These are phyloP conservation scores for Cariama cristata DNA, from an alignment of 2,113 vertebrate genomes.

Conservation along the genomic window DNA sequence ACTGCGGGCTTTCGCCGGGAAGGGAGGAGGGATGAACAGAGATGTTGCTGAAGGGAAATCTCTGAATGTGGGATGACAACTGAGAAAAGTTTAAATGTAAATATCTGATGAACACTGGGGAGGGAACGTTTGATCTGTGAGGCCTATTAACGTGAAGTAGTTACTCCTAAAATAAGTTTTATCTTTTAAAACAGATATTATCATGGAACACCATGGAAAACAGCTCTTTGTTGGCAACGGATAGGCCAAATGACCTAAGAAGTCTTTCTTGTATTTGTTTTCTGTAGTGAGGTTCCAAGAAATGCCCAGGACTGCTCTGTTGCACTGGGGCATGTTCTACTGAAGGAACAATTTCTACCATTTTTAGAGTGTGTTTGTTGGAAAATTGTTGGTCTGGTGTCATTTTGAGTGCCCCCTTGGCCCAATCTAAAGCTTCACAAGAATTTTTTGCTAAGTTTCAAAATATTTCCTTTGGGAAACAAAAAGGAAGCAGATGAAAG, in stretches of 20 bases:
- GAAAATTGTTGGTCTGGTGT: background rate
- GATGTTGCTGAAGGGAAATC: too few species aligned
- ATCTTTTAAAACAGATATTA: background rate
- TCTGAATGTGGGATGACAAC: background rate
- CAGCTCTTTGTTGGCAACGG: background rate
- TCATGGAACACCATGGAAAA: background rate
- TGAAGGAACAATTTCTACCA: background rate
- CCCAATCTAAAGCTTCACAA: background rate
- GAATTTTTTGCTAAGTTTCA: background rate
- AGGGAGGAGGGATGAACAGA: background rate
- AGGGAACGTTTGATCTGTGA: background rate
- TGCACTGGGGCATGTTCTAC: rapidly evolving
- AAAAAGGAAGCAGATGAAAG: background rate
- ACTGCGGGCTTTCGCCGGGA: rapidly evolving
- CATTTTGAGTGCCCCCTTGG: background rate
- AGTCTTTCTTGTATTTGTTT: background rate
- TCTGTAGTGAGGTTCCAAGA: background rate
- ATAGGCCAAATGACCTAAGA: background rate
- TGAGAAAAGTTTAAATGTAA: background rate
- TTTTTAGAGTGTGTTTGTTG: background rate
- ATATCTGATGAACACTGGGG: background rate
- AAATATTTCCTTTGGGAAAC: background rate
- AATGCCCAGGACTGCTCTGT: background rate
- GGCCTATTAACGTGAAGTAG: background rate
- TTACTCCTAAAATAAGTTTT: background rate